phyloP scores from a whole-genome alignment of 35 echinoderm and acorn worm species.

The Hemicentrotus pulcherrimus region DNA sequence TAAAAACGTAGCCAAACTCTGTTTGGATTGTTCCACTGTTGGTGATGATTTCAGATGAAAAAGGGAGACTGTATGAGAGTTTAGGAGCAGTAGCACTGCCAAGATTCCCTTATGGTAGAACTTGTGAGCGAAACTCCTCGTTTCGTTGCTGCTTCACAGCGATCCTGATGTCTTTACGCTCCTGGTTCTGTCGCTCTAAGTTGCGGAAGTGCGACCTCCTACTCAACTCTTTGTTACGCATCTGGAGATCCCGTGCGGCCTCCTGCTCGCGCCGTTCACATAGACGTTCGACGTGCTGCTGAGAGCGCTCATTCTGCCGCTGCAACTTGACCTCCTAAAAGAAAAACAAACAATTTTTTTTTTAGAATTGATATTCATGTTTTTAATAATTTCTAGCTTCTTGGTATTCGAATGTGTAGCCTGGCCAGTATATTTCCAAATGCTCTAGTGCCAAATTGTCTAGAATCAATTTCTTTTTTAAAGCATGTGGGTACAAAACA shows the following conservation, averaged over 20 bases:
- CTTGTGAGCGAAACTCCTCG: slow-evolving; percentile 84
- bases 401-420: too few relatives aligned
- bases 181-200: slow-evolving; percentile 75
- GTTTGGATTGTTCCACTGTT: too few relatives aligned
- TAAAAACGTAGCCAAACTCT: too few relatives aligned
- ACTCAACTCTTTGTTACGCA: slow-evolving; percentile 67
- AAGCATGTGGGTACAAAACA: too few relatives aligned
- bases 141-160: slow-evolving; percentile 66
- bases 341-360: background rate
- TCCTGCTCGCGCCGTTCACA: slow-evolving; percentile 62
- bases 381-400: background rate
- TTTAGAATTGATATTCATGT: background rate
- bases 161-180: slow-evolving; percentile 80
- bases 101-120: slow-evolving; percentile 75
- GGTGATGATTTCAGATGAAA: too few relatives aligned
- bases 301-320: slow-evolving; percentile 42
- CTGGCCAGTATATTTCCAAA: too few relatives aligned
- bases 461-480: too few relatives aligned
- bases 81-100: too few relatives aligned
- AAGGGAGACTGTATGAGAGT: too few relatives aligned
- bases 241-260: slow-evolving; percentile 63
- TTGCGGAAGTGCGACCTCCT: slow-evolving; percentile 63
- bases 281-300: slow-evolving; percentile 61
- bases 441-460: too few relatives aligned
- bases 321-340: slow-evolving; percentile 80